These are phyloP conservation scores for Parambassis ranga DNA, from an alignment of 2,797 vertebrate genomes.

Conservation along the genomic window DNA sequence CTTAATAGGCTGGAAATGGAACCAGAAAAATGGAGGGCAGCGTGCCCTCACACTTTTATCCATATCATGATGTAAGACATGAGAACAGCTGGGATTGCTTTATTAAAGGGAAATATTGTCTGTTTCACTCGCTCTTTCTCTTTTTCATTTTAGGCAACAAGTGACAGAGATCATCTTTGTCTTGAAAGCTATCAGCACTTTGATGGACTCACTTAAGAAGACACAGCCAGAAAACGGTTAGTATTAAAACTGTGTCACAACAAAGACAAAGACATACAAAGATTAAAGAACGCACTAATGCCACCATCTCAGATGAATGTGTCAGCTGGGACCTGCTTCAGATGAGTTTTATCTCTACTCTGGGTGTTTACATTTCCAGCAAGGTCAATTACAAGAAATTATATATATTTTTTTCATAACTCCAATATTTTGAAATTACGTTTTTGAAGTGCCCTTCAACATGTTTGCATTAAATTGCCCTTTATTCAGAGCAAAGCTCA, in stretches of 20 bases:
- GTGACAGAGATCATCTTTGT: conserved; percentile 99
- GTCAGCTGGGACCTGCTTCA: conserved; percentile 50
- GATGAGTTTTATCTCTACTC: conserved; percentile 40
- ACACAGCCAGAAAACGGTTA: conserved; percentile 98
- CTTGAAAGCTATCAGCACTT: conserved; percentile 98
- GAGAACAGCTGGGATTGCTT: no score
- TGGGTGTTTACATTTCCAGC: conserved; percentile 40
- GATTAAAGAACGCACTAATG: not conserved
- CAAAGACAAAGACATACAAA: not conserved
- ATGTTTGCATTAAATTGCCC: conserved; percentile 37
- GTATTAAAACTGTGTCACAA: conserved; percentile 46
- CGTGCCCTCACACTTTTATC: no score
- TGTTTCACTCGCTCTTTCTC: no score
- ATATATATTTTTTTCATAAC: conserved; percentile 1
- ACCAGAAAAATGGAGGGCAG: no score
- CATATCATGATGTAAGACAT: no score
- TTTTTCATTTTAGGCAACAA: conserved; percentile 87
- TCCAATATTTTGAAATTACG: conserved; percentile 22
- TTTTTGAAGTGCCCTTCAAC: conserved; percentile 57
- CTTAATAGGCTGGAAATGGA: no score
- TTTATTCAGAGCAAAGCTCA: conserved; percentile 39
- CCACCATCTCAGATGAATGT: conserved; percentile 37
- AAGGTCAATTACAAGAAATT: conserved; percentile 50
- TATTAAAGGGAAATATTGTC: no score
- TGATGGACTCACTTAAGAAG: conserved; percentile 99